Evolutionary conservation across 1,140 invertebrate species (phyloP).

Genomic region (Stegodyphus mimosarum): DNA sequence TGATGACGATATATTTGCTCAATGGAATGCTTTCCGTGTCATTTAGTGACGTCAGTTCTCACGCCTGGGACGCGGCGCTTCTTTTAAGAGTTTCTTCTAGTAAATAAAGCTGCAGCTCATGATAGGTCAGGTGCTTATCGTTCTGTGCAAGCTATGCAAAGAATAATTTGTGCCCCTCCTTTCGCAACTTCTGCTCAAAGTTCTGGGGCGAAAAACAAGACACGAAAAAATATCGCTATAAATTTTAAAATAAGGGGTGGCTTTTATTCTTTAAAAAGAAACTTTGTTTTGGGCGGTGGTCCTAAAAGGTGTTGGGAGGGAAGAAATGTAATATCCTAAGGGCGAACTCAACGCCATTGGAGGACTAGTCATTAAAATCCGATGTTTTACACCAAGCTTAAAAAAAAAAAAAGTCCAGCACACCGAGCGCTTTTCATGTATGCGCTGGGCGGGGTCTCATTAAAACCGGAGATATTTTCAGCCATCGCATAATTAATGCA

Average conservation of each 20-base stretch:
- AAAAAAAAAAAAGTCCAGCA: conserved; percentile 26
- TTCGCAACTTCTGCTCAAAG: conserved; percentile 18
- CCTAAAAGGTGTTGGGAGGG: background rate
- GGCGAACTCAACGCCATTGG: conserved; percentile 24
- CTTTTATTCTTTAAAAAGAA: conserved; percentile 20
- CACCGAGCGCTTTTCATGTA: conserved; percentile 33
- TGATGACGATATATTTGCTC: too few relatives aligned
- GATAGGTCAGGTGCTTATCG: background rate
- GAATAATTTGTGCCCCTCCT: background rate
- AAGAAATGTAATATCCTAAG: conserved; percentile 26
- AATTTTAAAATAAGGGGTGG: conserved; percentile 32
- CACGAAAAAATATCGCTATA: conserved; percentile 16
- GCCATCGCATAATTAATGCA: conserved; percentile 60
- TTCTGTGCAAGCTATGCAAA: too few relatives aligned
- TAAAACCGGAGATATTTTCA: conserved; percentile 49
- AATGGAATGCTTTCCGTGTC: background rate
- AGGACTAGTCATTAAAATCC: conserved; percentile 34
- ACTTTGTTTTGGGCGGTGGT: conserved; percentile 22
- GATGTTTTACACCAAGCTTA: conserved; percentile 37
- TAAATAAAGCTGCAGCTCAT: conserved; percentile 1
- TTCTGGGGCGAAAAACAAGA: conserved; percentile 22
- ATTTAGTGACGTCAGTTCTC: background rate
- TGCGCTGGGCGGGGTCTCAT: conserved; percentile 38
- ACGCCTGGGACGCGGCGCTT: background rate
- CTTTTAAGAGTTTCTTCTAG: background rate